phyloP scores from a whole-genome alignment of 1,140 invertebrate genomes.

The Scaptomyza pallida region DNA sequence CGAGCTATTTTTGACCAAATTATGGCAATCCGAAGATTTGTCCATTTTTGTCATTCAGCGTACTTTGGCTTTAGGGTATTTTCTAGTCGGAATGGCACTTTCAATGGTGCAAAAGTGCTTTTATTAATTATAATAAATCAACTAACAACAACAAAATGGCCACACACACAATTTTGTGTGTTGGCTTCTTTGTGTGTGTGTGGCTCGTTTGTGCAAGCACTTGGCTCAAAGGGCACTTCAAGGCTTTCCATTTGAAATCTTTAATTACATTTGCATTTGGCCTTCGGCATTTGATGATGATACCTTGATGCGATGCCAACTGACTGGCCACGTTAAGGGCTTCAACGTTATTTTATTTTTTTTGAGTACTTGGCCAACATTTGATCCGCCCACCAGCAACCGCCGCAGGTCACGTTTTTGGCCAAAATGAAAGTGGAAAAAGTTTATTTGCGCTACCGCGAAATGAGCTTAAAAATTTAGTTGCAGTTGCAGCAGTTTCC shows the following conservation, averaged over 20 bases:
- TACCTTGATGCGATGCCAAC: conserved; percentile 57
- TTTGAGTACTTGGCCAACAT: conserved; percentile 55
- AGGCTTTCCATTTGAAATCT: conserved; percentile 40
- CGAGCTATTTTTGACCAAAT: too few species aligned
- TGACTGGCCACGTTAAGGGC: conserved; percentile 12
- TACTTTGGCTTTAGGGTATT: too few species aligned
- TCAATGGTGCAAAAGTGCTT: background rate
- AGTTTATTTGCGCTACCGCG: conserved; percentile 49
- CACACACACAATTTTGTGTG: too few species aligned
- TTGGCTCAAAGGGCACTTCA: conserved; percentile 26
- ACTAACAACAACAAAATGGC: background rate
- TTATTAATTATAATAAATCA: conserved; percentile 1
- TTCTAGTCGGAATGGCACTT: too few species aligned
- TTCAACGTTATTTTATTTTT: too few species aligned
- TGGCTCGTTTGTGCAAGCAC: conserved; percentile 8
- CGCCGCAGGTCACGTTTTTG: conserved; percentile 30
- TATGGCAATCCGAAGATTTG: too few species aligned
- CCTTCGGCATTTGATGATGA: conserved; percentile 44
- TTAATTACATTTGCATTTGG: conserved; percentile 61
- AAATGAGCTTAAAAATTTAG: conserved; percentile 78
- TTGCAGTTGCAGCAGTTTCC: conserved; percentile 54
- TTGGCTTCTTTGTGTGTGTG: background rate
- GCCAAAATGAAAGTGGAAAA: conserved; percentile 76
- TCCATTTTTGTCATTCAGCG: too few species aligned
- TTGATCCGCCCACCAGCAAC: conserved; percentile 37